Evolutionary conservation across 2,113 vertebrate species (phyloP), one percentile per base, ranked within the genome.

Genomic region (Rallus limicola): DNA sequence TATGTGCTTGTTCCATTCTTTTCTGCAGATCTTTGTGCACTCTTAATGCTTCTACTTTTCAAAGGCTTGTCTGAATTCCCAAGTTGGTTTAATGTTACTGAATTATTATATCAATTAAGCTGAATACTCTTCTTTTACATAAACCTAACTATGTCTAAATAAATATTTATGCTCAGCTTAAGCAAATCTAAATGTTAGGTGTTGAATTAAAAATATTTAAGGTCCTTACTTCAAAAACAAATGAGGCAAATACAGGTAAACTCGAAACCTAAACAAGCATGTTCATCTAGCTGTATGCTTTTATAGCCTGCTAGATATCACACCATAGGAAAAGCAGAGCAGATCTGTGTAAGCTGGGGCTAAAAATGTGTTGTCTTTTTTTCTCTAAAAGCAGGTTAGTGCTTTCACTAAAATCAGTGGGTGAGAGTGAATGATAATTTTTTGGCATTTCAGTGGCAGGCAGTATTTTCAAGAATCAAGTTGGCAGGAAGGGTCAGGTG

Each of bases 101-200:
- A 86, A 71, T 50, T 44, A 90, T 92, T 93, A 40, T 60, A 71
- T 84, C 84, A 87, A 63, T 97, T 89, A 76, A 85, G 31, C 50
- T 78, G 77, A 86, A 82, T 76, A 52, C 15, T 84, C 11, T 76
- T 84, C 3, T 64, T 92, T 96, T 77, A 84, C 58, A n/a, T 84
- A 79, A 93, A 44, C 44, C 34, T 88, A 94, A 81, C 71, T 83
- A 28, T 58, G 48, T 86, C 65, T 68, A 92, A 92, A 95, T 93
- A 91, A 91, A 84, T 93, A 89, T 75, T 97, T 95, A 89, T 89
- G 75, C 58, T 76, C 62, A 42, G 18, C 56, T 69, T 86, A 89
- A 95, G 91, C 77, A 86, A 95, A 84, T 76, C 34, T 84, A 78
- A 89, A 91, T 93, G 44, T 88, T 84, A 92, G 82, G 62, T 91